These are phyloP conservation scores for Bergia puertoricense DNA, from an alignment of 92 coral and sea anemone genomes.

Conservation along the genomic window DNA sequence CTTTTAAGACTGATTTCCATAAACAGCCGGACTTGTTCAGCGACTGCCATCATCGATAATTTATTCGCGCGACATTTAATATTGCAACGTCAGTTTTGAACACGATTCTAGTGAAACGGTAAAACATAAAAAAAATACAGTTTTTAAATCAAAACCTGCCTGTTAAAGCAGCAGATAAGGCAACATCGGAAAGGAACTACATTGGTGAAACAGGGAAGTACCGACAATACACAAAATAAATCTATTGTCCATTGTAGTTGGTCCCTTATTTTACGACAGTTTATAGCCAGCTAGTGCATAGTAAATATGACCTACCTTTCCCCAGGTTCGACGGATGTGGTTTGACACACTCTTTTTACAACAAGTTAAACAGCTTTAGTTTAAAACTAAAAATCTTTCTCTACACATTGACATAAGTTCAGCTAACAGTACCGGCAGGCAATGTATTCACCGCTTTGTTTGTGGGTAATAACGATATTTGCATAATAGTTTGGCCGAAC, in stretches of 20 bases:
- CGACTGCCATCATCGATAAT: too few relatives aligned
- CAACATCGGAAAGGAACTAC: background rate
- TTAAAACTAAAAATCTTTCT: background rate
- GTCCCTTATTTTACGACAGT: background rate
- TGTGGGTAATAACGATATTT: background rate
- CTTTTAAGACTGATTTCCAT: background rate
- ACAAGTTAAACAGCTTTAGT: background rate
- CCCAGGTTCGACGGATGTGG: background rate
- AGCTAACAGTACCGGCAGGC: background rate
- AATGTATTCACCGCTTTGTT: background rate
- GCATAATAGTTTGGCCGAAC: background rate
- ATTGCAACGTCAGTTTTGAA: background rate
- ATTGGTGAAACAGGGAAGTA: too few relatives aligned
- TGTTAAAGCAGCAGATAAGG: background rate
- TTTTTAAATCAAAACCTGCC: background rate
- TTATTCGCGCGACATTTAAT: too few relatives aligned
- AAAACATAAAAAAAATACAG: too few relatives aligned
- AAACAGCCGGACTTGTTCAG: too few relatives aligned
- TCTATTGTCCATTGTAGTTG: background rate
- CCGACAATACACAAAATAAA: background rate
- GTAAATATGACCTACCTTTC: background rate
- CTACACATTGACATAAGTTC: background rate
- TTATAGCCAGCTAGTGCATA: background rate
- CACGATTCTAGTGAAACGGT: background rate
- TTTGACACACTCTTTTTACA: background rate